Evolutionary conservation across 2,888 invertebrate species (phyloP).

Genomic region (Cerceris ruficornis): DNA sequence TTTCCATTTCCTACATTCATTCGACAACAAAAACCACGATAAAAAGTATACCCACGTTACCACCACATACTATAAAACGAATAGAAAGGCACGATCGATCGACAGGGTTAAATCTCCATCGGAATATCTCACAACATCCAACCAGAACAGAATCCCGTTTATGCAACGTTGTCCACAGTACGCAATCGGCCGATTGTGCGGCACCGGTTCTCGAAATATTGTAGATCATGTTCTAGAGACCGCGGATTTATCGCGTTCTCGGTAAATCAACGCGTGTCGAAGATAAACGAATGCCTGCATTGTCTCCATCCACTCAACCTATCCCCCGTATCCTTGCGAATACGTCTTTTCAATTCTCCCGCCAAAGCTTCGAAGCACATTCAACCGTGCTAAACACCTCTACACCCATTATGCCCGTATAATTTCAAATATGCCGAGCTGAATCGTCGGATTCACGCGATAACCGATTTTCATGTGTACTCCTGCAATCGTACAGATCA

Average conservation of each 20-base stretch:
- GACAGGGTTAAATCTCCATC: not conserved
- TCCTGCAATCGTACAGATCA: constrained; percentile 61
- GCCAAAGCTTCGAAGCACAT: constrained; percentile 8
- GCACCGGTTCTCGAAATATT: constrained; percentile 38
- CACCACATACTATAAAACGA: not conserved
- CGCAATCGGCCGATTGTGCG: constrained; percentile 42
- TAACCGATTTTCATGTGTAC: constrained; percentile 62
- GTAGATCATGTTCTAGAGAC: constrained; percentile 38
- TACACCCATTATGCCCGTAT: not conserved
- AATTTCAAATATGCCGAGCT: constrained; percentile 21
- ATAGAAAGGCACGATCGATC: constrained; percentile 12
- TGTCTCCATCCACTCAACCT: constrained; percentile 47
- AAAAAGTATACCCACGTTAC: no score
- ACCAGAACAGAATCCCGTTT: constrained; percentile 6
- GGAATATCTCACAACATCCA: constrained; percentile 1
- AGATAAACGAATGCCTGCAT: constrained; percentile 67
- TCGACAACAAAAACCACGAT: no score
- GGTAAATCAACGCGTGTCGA: constrained; percentile 63
- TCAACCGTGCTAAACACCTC: not conserved
- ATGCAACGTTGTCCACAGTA: constrained; percentile 24
- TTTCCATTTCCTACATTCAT: no score
- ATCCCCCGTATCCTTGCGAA: constrained; percentile 19
- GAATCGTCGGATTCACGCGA: constrained; percentile 61
- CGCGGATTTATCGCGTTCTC: constrained; percentile 45
- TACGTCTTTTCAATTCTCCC: constrained; percentile 24